phyloP scores from a whole-genome alignment of 2,888 invertebrate genomes.

The Schizaphis graminum region DNA sequence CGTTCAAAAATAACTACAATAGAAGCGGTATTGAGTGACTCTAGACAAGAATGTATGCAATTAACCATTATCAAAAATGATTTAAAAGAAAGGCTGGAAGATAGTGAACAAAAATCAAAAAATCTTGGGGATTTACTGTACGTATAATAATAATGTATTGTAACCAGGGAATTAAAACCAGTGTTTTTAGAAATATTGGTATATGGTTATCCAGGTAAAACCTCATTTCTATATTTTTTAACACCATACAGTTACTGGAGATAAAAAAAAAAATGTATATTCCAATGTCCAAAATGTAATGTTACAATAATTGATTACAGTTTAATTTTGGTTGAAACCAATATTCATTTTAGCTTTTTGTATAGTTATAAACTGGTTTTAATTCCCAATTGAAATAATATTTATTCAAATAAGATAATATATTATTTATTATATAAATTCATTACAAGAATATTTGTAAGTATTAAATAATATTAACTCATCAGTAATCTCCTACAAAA shows the following conservation, averaged over 20 bases:
- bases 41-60: constrained; percentile 77
- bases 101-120: constrained; percentile 42
- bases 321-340: background rate
- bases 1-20: constrained; percentile 70
- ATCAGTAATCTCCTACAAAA: background rate
- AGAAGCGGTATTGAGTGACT: constrained; percentile 74
- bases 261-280: background rate
- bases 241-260: background rate
- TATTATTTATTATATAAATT: too few relatives aligned
- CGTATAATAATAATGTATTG: background rate
- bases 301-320: background rate
- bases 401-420: background rate
- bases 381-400: background rate
- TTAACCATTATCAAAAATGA: constrained; percentile 77
- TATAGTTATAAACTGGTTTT: background rate
- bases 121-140: constrained; percentile 36
- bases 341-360: background rate
- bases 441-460: background rate
- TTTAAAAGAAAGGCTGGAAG: constrained; percentile 72
- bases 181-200: background rate
- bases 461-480: background rate
- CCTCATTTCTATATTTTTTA: background rate
- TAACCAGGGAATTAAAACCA: background rate
- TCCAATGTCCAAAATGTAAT: background rate
- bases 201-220: background rate